Conservation (phyloP, 2,888 invertebrate species). For the Mythimna pallens region DNA sequence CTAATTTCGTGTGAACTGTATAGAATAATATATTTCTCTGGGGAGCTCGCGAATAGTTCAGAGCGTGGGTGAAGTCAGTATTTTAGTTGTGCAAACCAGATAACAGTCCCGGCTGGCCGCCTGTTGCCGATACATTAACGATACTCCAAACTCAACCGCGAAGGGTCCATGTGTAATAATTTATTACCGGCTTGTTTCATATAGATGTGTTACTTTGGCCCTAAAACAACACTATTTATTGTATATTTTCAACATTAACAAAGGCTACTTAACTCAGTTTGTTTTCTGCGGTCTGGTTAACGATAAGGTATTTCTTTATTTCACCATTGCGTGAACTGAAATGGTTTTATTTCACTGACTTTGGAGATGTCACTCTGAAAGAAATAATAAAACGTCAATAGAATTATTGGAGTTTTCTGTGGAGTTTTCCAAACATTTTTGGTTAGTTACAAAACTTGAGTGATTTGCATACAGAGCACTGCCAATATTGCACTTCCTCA, state of each 20-base stretch:
- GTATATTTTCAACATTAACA: slow-evolving; percentile 51
- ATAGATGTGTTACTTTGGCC: slow-evolving; percentile 67
- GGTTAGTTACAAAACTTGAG: slow-evolving; percentile 19
- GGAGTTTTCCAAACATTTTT: slow-evolving; percentile 33
- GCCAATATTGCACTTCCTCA: slow-evolving; percentile 42
- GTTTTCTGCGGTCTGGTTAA: slow-evolving; percentile 1
- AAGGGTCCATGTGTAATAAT: slow-evolving; percentile 86
- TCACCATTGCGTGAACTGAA: slow-evolving; percentile 39
- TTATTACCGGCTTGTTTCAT: slow-evolving; percentile 80
- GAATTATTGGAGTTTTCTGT: slow-evolving; percentile 18
- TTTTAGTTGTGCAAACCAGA: slow-evolving; percentile 80
- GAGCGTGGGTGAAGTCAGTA: slow-evolving; percentile 67
- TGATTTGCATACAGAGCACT: slow-evolving; percentile 40
- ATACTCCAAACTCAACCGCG: slow-evolving; percentile 82
- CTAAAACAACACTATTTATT: slow-evolving; percentile 70
- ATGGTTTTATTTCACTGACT: slow-evolving; percentile 14
- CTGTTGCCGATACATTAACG: slow-evolving; percentile 80
- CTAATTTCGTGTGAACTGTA: slow-evolving; percentile 73
- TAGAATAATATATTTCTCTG: slow-evolving; percentile 72
- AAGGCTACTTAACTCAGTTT: slow-evolving; percentile 31
- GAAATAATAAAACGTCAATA: slow-evolving; percentile 39
- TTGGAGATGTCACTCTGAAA: slow-evolving; percentile 25
- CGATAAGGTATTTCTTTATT: slow-evolving; percentile 26
- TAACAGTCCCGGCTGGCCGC: slow-evolving; percentile 71
- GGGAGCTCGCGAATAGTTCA: slow-evolving; percentile 51